Percentiles rank a stretch among this genome's conserved stretches.
These are phyloP conservation scores for Eristalis pertinax DNA, from an alignment of 2,888 invertebrate genomes.

Conservation along the genomic window DNA sequence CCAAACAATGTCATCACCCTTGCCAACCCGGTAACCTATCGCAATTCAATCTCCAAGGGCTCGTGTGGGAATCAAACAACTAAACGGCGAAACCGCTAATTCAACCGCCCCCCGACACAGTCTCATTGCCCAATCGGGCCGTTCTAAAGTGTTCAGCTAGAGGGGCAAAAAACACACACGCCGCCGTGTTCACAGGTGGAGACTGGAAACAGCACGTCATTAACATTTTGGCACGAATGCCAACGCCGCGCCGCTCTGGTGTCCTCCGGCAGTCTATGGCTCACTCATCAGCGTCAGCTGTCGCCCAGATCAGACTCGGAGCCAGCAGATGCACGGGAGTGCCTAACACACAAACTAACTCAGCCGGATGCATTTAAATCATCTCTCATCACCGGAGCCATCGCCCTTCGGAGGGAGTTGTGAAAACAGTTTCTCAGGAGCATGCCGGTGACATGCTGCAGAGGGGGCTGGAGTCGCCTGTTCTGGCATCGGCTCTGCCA, in stretches of 20 bases:
- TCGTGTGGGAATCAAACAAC: not conserved
- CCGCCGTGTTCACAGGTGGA: slow-evolving; percentile 26
- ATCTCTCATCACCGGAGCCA: slow-evolving; percentile 66
- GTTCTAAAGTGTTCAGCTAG: slow-evolving; percentile 2
- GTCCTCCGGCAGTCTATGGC: not conserved
- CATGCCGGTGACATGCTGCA: not conserved
- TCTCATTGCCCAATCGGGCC: slow-evolving; percentile 28
- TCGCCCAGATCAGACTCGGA: slow-evolving; percentile 27
- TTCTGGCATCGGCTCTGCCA: not conserved
- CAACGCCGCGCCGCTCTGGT: not conserved
- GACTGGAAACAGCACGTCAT: slow-evolving; percentile 45
- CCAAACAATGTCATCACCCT: too few species aligned
- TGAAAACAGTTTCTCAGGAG: slow-evolving; percentile 55
- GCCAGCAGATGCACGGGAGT: slow-evolving; percentile 38
- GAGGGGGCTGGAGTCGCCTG: slow-evolving; percentile 30
- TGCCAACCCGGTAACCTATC: not conserved
- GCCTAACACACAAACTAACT: slow-evolving; percentile 40
- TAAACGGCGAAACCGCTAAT: not conserved
- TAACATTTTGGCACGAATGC: slow-evolving; percentile 41
- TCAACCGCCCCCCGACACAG: slow-evolving; percentile 13
- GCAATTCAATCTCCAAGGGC: not conserved
- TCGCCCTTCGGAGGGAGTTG: slow-evolving; percentile 43
- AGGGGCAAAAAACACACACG: not conserved
- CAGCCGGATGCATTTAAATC: slow-evolving; percentile 71
- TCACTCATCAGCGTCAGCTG: slow-evolving; percentile 1